Conservation (phyloP, 2,797 vertebrate species). For the Pteronotus mesoamericanus region DNA sequence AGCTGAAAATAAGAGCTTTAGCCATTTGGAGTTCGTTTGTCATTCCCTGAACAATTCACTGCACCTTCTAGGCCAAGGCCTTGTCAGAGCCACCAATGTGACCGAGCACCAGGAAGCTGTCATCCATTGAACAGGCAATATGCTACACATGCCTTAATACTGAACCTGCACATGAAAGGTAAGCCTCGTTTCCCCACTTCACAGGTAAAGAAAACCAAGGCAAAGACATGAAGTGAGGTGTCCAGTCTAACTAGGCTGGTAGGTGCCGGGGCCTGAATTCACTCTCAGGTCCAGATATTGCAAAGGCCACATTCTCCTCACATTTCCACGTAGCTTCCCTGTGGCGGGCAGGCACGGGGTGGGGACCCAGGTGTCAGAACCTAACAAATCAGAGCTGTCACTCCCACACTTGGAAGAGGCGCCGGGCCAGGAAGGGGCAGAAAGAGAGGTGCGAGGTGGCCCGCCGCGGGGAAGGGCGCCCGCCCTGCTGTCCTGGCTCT, state of each 20-base stretch:
- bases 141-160: fast-evolving
- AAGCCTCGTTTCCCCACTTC: neutral
- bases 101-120: neutral
- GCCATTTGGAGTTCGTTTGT: constrained; percentile 16
- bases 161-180: neutral
- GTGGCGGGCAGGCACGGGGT: neutral
- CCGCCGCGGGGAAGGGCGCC: fast-evolving
- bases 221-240: neutral
- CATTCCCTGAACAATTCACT: neutral
- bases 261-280: neutral
- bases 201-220: neutral
- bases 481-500: too few species aligned
- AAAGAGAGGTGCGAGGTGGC: neutral
- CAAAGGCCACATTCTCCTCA: neutral
- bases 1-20: neutral
- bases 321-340: neutral
- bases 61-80: neutral
- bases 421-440: neutral
- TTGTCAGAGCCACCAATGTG: neutral
- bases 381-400: neutral
- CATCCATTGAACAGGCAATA: neutral
- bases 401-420: neutral
- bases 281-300: neutral
- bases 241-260: neutral
- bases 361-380: neutral